A percentile compares a stretch with the other conserved stretches of the same genome.
Conservation (phyloP, 2,113 vertebrate genomes). For the Todiramphus chloris region DNA sequence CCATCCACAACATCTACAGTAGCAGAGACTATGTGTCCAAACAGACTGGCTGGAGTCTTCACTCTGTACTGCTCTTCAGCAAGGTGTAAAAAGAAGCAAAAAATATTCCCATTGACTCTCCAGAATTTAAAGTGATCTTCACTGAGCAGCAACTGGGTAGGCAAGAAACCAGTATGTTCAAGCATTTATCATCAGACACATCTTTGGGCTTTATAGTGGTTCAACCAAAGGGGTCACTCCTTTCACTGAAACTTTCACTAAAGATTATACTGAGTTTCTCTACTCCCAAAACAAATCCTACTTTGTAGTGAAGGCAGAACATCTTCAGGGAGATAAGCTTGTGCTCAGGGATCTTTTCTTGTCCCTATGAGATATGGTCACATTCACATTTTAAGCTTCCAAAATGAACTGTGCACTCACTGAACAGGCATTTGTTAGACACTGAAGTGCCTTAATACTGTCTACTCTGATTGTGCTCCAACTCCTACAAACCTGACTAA, state of each 20-base stretch:
- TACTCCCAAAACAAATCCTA: background rate
- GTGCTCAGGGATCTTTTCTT: background rate
- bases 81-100: background rate
- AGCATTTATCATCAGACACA: background rate
- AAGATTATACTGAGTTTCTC: background rate
- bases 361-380: background rate
- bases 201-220: background rate
- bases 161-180: background rate
- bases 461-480: background rate
- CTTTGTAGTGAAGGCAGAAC: background rate
- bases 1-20: background rate
- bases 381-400: background rate
- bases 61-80: background rate
- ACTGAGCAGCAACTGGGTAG: background rate
- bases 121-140: background rate
- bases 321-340: background rate
- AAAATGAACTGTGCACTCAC: background rate
- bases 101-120: background rate
- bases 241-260: background rate
- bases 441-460: background rate
- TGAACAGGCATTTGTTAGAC: background rate
- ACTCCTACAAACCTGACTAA: background rate
- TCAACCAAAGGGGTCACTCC: background rate
- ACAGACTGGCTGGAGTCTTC: background rate
- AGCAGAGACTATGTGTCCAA: background rate